A percentile compares a stretch with the other conserved stretches of the same genome.
Evolutionary conservation across 2,797 vertebrate species (phyloP).

Genomic region (Myoxocephalus aenaeus): DNA sequence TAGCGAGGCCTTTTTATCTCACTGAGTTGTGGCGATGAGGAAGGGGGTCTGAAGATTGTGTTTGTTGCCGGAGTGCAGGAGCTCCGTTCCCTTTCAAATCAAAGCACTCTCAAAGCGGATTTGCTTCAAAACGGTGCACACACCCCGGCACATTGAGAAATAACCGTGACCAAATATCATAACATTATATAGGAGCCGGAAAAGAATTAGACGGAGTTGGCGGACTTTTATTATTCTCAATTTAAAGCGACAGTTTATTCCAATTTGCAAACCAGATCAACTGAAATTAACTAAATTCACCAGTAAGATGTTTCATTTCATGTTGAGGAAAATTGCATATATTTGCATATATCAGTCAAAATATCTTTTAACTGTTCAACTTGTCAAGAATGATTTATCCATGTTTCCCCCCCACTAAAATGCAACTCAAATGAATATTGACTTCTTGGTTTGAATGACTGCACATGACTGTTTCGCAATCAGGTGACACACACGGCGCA

Average conservation of each 20-base stretch:
- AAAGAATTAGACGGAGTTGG: constrained; percentile 16
- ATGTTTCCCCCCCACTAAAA: not conserved
- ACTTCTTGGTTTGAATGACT: constrained; percentile 25
- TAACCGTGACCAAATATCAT: constrained; percentile 18
- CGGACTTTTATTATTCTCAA: constrained; percentile 3
- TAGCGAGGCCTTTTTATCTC: constrained; percentile 64
- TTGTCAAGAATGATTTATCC: constrained; percentile 2
- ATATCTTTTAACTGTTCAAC: constrained; percentile 22
- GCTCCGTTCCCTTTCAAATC: constrained; percentile 48
- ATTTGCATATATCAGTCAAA: not conserved
- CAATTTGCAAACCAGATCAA: constrained; percentile 26
- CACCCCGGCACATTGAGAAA: constrained; percentile 18
- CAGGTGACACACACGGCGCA: constrained; percentile 44
- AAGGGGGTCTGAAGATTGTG: constrained; percentile 56
- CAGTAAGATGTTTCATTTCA: not conserved
- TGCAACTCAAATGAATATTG: constrained; percentile 2
- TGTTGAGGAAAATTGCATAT: constrained; percentile 12
- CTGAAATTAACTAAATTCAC: not conserved
- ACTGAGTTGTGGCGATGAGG: constrained; percentile 49
- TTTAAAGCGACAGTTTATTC: constrained; percentile 27
- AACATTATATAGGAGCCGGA: constrained; percentile 21
- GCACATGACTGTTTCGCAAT: constrained; percentile 39
- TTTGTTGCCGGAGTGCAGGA: constrained; percentile 44
- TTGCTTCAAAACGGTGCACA: constrained; percentile 39
- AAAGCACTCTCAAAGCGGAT: constrained; percentile 46